A percentile compares a stretch with the other conserved stretches of the same genome.
These are phyloP conservation scores for Microdon myrmicae DNA, from an alignment of 2,888 invertebrate species.

Conservation along the genomic window DNA sequence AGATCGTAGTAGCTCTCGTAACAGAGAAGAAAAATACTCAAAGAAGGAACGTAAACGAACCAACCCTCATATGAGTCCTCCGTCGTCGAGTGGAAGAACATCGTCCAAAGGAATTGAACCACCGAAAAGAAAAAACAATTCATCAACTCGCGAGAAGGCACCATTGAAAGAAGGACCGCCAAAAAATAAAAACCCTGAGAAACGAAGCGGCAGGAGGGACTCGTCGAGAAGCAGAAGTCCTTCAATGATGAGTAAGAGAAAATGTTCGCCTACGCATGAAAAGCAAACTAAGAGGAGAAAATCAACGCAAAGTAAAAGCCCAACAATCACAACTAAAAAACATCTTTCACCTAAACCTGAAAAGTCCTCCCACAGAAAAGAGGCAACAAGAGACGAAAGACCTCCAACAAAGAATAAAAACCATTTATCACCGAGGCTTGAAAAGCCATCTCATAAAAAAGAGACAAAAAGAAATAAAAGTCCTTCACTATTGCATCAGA, in stretches of 20 bases:
- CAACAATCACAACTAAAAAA: too few species aligned
- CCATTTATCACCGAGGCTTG: too few species aligned
- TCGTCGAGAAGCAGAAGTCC: conserved; percentile 4
- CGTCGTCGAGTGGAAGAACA: too few species aligned
- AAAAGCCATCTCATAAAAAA: conserved; percentile 9
- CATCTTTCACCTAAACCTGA: too few species aligned
- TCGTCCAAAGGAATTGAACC: not conserved
- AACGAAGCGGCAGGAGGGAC: not conserved
- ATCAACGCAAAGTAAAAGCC: conserved; percentile 18
- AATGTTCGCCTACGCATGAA: not conserved
- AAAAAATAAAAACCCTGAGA: not conserved
- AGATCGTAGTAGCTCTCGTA: conserved; percentile 24
- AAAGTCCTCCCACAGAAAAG: too few species aligned
- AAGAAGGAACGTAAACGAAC: conserved; percentile 50
- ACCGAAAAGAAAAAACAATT: not conserved
- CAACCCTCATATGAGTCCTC: too few species aligned
- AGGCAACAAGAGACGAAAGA: too few species aligned
- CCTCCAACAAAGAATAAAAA: too few species aligned
- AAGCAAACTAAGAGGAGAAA: conserved; percentile 22
- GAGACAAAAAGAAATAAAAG: conserved; percentile 24
- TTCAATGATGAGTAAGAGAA: conserved; percentile 11
- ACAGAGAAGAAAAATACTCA: conserved; percentile 56
- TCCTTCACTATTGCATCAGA: not conserved
- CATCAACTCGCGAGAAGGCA: too few species aligned
- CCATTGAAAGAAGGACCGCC: too few species aligned